Evolutionary conservation across 92 coral and sea anemone genomes (phyloP).

Genomic region (Ricordea florida): DNA sequence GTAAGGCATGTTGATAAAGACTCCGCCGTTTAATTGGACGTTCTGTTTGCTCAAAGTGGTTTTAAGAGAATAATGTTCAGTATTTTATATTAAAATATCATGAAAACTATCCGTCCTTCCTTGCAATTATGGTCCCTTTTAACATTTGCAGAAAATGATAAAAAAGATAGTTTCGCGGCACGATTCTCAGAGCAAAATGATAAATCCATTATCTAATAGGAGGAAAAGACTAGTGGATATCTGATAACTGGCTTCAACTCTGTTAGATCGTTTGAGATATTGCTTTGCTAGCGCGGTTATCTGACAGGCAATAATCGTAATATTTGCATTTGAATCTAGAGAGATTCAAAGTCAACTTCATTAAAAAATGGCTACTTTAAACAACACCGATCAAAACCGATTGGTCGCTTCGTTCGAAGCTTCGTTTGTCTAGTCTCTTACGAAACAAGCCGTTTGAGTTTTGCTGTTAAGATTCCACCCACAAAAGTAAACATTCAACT

Average conservation of each 20-base stretch:
- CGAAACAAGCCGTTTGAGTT: background rate
- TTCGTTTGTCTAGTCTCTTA: conserved; percentile 11
- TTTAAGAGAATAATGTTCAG: background rate
- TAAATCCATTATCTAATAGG: no score
- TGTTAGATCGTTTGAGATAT: no score
- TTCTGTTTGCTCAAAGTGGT: background rate
- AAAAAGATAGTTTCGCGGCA: no score
- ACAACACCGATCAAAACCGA: background rate
- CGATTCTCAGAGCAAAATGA: no score
- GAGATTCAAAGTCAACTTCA: conserved; percentile 15
- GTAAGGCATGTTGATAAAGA: conserved; percentile 24
- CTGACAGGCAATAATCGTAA: background rate
- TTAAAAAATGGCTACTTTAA: background rate
- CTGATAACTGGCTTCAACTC: no score
- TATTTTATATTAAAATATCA: conserved; percentile 13
- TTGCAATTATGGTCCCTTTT: no score
- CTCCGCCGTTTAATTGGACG: conserved; percentile 6
- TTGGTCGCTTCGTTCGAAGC: background rate
- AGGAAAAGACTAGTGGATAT: no score
- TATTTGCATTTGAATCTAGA: conserved; percentile 8
- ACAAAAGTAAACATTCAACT: background rate
- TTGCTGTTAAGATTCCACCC: background rate
- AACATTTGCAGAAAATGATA: no score
- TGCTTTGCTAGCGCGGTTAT: background rate
- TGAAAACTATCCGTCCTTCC: conserved; percentile 6